Base-by-base conservation (phyloP, 1,140 invertebrate species). In the Drosophila mauritiana region DNA sequence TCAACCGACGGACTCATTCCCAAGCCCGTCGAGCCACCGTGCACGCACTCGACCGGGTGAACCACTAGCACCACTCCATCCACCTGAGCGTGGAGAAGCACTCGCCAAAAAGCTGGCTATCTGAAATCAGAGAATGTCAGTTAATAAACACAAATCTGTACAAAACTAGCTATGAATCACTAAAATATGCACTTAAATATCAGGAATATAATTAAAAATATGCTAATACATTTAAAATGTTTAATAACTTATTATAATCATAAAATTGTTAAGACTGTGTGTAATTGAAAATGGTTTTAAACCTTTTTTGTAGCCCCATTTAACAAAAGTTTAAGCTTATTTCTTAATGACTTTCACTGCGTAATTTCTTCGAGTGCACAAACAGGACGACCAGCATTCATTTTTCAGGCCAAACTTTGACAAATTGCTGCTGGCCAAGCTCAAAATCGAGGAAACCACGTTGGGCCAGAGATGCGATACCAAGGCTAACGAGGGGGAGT, bases 401-500 rank as follows among this genome's bases (percentile, higher is more conserved):
- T 70, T 70, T 69, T 78, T 73, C 48, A 63, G 67, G 48, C 57
- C 49, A 73, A 82, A 74, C 74, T 82, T 82, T 83, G 80, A 82
- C 80, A 83, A 78, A 82, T 83, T 82, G 73, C 69, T 63, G 64
- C 55, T 59, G 59, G 78, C 55, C 58, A 64, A 73, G 37, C 76
- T 64, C 57, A 54, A 72, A 74, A 74, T 73, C 42, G 69, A 63
- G 69, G 11, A 36, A 22, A 22, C 13, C 20, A 36, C 13, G 36
- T 37, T 5, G n/a, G 27, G 13, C 17, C 36, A 48, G 37, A 48
- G 37, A 12, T 39, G 13, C 12, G 13, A 31, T 31, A 6, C 37
- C 13, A 13, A 5, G 37, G 25, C 13, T 52, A 68, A 27, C 31
- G 37, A 37, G 39, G 15, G 12, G 6, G 3, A 10, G 17, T n/a